Evolutionary conservation across 2,113 vertebrate genomes (phyloP).

Genomic region (Acanthochromis polyacanthus): DNA sequence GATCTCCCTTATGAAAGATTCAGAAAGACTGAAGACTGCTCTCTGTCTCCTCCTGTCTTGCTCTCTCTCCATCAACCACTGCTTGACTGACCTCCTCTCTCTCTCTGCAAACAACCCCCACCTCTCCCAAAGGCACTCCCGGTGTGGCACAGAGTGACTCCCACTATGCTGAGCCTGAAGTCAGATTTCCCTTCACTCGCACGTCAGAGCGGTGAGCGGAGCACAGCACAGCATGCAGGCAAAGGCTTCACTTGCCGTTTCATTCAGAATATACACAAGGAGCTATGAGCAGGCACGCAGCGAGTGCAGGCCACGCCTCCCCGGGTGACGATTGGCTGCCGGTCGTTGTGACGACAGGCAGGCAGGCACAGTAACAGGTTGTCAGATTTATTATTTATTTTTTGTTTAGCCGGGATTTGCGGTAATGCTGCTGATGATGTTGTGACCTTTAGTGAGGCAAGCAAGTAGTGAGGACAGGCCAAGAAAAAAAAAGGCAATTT

Average conservation of each 20-base stretch:
- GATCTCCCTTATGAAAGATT: constrained; percentile 82
- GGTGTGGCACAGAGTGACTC: constrained; percentile 64
- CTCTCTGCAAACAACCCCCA: constrained; percentile 64
- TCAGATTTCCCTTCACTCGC: constrained; percentile 55
- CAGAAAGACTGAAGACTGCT: constrained; percentile 80
- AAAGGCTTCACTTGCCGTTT: constrained; percentile 75
- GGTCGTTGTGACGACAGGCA: constrained; percentile 76
- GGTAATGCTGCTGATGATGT: constrained; percentile 72
- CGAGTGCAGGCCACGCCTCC: constrained; percentile 85
- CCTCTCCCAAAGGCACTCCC: constrained; percentile 71
- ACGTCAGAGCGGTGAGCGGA: constrained; percentile 54
- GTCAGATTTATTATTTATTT: constrained; percentile 72
- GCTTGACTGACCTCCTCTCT: constrained; percentile 66
- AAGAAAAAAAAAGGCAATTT: constrained; percentile 48
- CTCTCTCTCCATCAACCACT: constrained; percentile 66
- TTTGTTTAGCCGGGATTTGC: constrained; percentile 69
- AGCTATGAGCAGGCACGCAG: constrained; percentile 77
- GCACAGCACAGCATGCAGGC: constrained; percentile 61
- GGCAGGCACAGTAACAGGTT: constrained; percentile 78
- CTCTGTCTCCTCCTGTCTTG: constrained; percentile 56
- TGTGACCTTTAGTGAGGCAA: constrained; percentile 69
- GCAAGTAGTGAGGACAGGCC: constrained; percentile 37
- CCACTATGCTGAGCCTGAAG: constrained; percentile 49
- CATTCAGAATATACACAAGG: constrained; percentile 83
- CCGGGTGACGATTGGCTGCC: constrained; percentile 83